phyloP scores from a whole-genome alignment of 2,113 vertebrate species.

The Megaleporinus macrocephalus region DNA sequence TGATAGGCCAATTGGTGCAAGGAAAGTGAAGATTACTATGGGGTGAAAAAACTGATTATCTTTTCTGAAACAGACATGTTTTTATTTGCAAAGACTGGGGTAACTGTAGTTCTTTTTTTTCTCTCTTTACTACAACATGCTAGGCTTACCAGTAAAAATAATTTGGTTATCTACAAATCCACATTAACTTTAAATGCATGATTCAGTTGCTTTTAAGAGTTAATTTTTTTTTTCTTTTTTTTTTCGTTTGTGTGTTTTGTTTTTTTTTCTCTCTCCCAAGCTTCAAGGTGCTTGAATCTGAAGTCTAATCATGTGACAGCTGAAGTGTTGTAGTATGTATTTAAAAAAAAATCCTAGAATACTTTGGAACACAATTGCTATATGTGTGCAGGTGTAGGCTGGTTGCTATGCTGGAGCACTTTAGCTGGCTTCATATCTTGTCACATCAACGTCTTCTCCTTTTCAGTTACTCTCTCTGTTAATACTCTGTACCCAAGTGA shows the following conservation, averaged over 20 bases:
- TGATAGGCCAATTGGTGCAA: slow-evolving; percentile 95
- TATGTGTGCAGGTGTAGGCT: slow-evolving; percentile 39
- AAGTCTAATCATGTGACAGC: slow-evolving; percentile 52
- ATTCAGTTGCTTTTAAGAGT: slow-evolving; percentile 21
- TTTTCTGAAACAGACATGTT: background rate
- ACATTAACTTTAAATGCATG: slow-evolving; percentile 34
- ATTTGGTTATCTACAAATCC: background rate
- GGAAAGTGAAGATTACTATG: slow-evolving; percentile 96
- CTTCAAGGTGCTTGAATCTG: slow-evolving; percentile 44
- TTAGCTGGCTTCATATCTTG: too few species aligned
- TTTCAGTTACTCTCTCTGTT: slow-evolving; percentile 47
- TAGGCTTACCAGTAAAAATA: slow-evolving; percentile 3
- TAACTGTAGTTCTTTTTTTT: background rate
- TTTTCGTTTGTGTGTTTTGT: too few species aligned
- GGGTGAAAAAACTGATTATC: slow-evolving; percentile 69
- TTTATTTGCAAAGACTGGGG: slow-evolving; percentile 27
- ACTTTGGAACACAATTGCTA: slow-evolving; percentile 26
- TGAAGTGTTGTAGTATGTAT: slow-evolving; percentile 48
- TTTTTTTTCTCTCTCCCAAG: slow-evolving; percentile 3
- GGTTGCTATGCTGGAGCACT: slow-evolving; percentile 50
- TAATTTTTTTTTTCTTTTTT: slow-evolving; percentile 4
- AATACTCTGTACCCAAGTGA: slow-evolving; percentile 36
- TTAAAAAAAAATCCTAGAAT: slow-evolving; percentile 36
- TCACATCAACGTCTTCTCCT: slow-evolving; percentile 47
- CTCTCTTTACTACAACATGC: background rate